Conservation (phyloP, 2,888 invertebrate genomes). For the Odontothrips loti region DNA sequence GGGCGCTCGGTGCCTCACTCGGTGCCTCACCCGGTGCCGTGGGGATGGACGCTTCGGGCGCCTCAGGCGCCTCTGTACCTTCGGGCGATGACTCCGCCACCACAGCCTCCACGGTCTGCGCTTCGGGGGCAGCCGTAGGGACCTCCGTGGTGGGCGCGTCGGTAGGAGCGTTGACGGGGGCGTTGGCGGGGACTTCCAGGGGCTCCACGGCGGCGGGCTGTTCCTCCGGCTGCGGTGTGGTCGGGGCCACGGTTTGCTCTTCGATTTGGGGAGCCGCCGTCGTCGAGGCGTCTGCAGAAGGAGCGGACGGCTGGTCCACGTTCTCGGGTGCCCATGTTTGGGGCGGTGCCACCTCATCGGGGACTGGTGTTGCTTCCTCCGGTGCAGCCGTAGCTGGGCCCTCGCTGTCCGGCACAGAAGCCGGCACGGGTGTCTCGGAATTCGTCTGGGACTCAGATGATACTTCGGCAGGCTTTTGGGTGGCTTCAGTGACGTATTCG, state of each 20-base stretch:
- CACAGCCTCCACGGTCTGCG: constrained; percentile 29
- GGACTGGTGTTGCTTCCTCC: neutral
- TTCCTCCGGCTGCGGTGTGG: constrained; percentile 28
- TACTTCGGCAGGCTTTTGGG: neutral
- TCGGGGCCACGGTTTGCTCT: constrained; percentile 31
- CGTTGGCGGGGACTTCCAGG: constrained; percentile 33
- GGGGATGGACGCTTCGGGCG: too few relatives aligned
- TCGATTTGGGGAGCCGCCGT: constrained; percentile 27
- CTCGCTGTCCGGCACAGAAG: too few relatives aligned
- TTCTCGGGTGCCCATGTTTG: neutral
- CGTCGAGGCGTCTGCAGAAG: neutral
- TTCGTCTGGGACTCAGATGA: neutral
- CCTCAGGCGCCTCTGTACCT: too few relatives aligned
- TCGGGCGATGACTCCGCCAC: neutral
- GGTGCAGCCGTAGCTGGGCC: neutral
- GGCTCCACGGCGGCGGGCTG: constrained; percentile 31
- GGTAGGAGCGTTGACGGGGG: too few relatives aligned
- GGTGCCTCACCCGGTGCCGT: too few relatives aligned
- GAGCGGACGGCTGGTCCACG: neutral
- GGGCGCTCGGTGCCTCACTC: too few relatives aligned
- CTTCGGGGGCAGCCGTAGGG: constrained; percentile 34
- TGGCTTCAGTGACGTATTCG: neutral
- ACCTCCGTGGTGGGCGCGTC: neutral
- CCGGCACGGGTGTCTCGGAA: neutral
- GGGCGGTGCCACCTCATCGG: neutral